Base-by-base conservation (phyloP, 1,140 invertebrate species). In the Apis mellifera region DNA sequence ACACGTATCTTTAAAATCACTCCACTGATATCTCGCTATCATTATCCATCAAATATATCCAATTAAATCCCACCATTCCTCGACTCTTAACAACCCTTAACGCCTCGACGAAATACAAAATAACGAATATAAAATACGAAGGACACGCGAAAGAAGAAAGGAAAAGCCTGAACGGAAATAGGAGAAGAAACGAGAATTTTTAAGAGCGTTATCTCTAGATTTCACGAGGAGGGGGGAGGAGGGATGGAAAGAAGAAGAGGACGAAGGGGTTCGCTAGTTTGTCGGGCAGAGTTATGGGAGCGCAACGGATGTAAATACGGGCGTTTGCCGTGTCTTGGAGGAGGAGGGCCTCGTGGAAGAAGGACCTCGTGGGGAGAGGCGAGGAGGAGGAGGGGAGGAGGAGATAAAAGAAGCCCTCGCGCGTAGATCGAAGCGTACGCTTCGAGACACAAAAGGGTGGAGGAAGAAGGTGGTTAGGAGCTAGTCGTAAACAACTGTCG, bases 401-500 rank as follows among this genome's bases (percentile, higher is more conserved):
- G 78, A 85, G 86, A 85, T 85, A 82, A 87, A 85, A 78, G 78
- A 66, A 64, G 68, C 77, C 74, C 66, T 65, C 54, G 70, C 59
- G 81, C 78, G 75, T 88, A 87, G 78, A 74, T 87, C 82, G 57
- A 76, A 72, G 84, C 84, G 74, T 66, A 74, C 73, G n/a, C 70
- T 82, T 69, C 74, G 71, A 54, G 85, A 84, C 87, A 90, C 87
- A 90, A 90, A 90, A 86, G 82, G 70, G 78, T 78, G 83, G 85
- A 86, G 74, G 84, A 83, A 76, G 70, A 89, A 81, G 83, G 88
- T 87, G 90, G 91, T 91, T 89, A 90, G 76, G 84, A 87, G 87
- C 88, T 88, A 85, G 84, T 92, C 93, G 92, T 93, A 93, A 93
- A 93, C 92, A 93, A 93, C 90, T 92, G 90, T 92, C 92, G 92